phyloP scores from a whole-genome alignment of 2,113 vertebrate genomes.

The Hemibagrus wyckioides region DNA sequence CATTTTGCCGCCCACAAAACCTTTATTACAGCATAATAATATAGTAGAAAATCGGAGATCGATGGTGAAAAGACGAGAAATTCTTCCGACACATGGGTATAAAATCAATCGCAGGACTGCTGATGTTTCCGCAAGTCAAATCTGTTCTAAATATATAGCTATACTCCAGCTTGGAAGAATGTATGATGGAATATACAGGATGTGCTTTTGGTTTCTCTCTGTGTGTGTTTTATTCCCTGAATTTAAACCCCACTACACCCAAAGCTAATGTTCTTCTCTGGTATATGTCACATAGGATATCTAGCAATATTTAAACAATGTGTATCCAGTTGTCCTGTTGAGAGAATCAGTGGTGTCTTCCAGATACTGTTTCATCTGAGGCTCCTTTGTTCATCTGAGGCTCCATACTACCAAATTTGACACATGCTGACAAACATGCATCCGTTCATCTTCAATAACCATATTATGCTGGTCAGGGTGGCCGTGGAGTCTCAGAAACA shows the following conservation, averaged over 20 bases:
- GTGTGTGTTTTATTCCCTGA: background rate
- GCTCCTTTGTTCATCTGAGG: background rate
- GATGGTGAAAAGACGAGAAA: constrained; percentile 19
- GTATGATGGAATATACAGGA: background rate
- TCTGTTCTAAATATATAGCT: background rate
- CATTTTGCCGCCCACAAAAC: constrained; percentile 50
- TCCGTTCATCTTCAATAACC: background rate
- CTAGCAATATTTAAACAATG: background rate
- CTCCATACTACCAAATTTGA: background rate
- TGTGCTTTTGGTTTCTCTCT: background rate
- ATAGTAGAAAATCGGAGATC: background rate
- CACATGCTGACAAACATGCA: background rate
- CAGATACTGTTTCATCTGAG: background rate
- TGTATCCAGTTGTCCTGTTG: background rate
- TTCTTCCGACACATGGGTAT: constrained; percentile 4
- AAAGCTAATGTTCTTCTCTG: background rate
- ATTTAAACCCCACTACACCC: background rate
- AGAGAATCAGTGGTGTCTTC: background rate
- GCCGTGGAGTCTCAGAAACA: background rate
- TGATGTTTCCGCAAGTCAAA: background rate
- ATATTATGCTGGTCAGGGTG: background rate
- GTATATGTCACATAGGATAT: background rate
- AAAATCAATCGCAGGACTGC: background rate
- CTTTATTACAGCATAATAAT: constrained; percentile 4
- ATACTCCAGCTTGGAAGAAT: background rate